Conservation (phyloP, 2,113 vertebrate species). For the Toxostoma redivivum region DNA sequence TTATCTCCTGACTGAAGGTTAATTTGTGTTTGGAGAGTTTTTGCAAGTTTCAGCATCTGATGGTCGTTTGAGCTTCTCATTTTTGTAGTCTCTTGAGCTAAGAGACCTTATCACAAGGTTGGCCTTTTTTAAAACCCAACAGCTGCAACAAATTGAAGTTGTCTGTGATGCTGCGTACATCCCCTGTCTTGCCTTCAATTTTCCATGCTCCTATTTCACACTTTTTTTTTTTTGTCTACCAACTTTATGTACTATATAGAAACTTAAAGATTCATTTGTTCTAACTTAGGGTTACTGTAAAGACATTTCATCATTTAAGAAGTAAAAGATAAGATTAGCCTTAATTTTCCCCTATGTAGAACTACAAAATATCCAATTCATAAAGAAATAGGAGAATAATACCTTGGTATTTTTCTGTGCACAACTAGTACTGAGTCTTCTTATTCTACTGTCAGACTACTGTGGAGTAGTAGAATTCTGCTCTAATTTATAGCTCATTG, state of each 20-base stretch:
- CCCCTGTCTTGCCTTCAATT: neutral
- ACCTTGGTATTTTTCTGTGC: neutral
- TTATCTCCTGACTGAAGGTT: conserved; percentile 55
- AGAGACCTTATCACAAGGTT: conserved; percentile 26
- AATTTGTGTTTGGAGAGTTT: conserved; percentile 52
- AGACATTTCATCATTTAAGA: neutral
- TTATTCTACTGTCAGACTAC: neutral
- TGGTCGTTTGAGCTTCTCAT: conserved; percentile 7
- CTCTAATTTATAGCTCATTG: neutral
- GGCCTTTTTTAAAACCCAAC: neutral
- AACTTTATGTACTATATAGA: neutral
- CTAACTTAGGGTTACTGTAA: neutral
- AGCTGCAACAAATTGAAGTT: conserved; percentile 9
- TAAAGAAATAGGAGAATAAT: neutral
- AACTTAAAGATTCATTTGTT: neutral
- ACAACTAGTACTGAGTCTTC: neutral
- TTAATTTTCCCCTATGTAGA: neutral
- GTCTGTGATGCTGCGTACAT: neutral
- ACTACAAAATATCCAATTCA: neutral
- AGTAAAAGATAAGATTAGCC: neutral
- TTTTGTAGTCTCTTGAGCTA: conserved; percentile 15
- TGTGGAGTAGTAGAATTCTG: neutral
- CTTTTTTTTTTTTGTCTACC: neutral
- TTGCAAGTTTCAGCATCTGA: conserved; percentile 45
- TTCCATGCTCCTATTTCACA: neutral